A percentile compares a stretch with the other conserved stretches of the same genome.
Evolutionary conservation across 1,140 invertebrate species (phyloP).

Genomic region (Drosophila fuyamai): DNA sequence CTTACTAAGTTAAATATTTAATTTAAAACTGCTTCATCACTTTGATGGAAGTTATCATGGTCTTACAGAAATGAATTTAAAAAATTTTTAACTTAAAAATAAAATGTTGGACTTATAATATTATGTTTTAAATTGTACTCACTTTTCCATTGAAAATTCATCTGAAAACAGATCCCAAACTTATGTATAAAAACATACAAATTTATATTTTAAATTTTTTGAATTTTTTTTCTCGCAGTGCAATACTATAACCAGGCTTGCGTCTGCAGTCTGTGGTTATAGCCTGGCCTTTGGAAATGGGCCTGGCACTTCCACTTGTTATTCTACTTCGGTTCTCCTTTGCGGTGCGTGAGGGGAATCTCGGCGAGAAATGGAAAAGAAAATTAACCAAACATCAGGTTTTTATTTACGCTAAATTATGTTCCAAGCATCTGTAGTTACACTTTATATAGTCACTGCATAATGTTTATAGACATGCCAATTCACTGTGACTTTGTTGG

Average conservation of each 20-base stretch:
- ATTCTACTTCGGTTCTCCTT: constrained; percentile 35
- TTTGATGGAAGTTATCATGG: no score
- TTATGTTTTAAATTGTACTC: no score
- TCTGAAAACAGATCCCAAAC: no score
- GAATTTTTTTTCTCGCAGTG: constrained; percentile 2
- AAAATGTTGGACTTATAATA: no score
- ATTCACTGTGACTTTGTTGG: constrained; percentile 4
- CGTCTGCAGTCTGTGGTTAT: constrained; percentile 31
- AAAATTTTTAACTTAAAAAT: no score
- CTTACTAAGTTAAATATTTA: no score
- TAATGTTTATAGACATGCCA: constrained; percentile 36
- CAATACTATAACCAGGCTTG: constrained; percentile 4
- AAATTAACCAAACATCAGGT: constrained; percentile 51
- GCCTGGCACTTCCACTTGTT: constrained; percentile 35
- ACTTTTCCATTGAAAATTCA: no score
- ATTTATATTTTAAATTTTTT: no score
- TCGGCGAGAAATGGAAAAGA: constrained; percentile 33
- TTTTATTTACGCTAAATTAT: constrained; percentile 50
- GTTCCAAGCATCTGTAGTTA: constrained; percentile 33
- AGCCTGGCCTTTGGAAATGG: constrained; percentile 28
- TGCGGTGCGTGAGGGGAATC: constrained; percentile 37
- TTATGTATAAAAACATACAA: no score
- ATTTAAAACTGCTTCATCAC: no score
- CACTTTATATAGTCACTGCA: constrained; percentile 41
- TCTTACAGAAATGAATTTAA: no score